Evolutionary conservation across 1,140 invertebrate species (phyloP), one percentile per base, ranked within the genome.

Genomic region (Drosophila ohnishii): DNA sequence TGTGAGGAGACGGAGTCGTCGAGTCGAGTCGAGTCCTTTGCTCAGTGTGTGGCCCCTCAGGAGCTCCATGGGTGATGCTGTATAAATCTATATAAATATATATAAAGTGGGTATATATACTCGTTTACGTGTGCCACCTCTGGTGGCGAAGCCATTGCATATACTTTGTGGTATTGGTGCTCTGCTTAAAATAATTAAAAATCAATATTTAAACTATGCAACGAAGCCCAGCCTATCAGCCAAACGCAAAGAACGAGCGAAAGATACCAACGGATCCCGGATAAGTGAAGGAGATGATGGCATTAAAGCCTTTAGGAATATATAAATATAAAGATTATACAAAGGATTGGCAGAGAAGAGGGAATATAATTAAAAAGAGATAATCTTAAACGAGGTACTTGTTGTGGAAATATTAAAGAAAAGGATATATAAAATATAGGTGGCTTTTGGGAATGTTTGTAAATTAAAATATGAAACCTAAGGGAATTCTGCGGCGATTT

Each of bases 181-280:
- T 55, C 51, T 87, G 84, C 84, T 88, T 88, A 88, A 87, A 87
- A 83, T 88, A 88, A 88, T 88, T 88, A 89, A 84, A 88, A 88
- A 89, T 88, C 84, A 88, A 89, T 88, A 88, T 88, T 88, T 84
- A 78, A 84, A 88, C 84, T 75, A 67, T 88, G 67, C 75, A 78
- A 56, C 44, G 44, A 30, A 69, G 51, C 11, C 22, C 32, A 25
- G 63, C 53, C 60, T 45, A 62, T 45, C 37, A 72, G 44, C 35
- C 35, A 22, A 63, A 64, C 5, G 39, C 19, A 63, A 63, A 60
- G 60, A 16, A 60, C 32, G 28, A 60, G 28, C 14, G 9, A 42
- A 30, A 61, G 28, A 42, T 55, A 55, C 19, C 1, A 6, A 0
- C 19, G 19, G 19, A 19, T 19, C 2, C 2, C 4, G 51, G 25